phyloP scores from a whole-genome alignment of 1,140 invertebrate genomes.

The Aporrectodea caliginosa region DNA sequence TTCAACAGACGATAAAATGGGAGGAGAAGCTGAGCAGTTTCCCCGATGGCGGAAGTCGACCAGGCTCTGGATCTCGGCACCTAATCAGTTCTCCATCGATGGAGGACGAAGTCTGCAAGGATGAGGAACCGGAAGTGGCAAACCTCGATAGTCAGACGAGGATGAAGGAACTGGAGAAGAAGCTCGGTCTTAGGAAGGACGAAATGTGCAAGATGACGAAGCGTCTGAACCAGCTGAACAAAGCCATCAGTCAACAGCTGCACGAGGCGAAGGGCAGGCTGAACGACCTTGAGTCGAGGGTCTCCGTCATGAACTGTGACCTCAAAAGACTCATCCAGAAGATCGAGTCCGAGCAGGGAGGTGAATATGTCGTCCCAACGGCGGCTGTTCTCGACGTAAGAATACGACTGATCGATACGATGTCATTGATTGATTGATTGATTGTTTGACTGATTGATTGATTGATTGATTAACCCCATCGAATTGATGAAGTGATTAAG shows the following conservation, averaged over 20 bases:
- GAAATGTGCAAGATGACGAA: background rate
- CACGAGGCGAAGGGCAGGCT: background rate
- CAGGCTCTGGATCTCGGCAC: too few species aligned
- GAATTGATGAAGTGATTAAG: too few species aligned
- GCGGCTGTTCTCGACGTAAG: background rate
- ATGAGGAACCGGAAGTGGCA: background rate
- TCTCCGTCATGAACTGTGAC: background rate
- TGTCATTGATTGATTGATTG: too few species aligned
- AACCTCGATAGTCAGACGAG: too few species aligned
- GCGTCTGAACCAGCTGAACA: background rate
- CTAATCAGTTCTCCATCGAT: too few species aligned
- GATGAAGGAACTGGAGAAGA: background rate
- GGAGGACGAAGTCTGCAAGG: too few species aligned
- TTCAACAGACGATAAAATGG: too few species aligned
- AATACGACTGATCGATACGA: too few species aligned
- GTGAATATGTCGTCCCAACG: background rate
- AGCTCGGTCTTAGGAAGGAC: background rate
- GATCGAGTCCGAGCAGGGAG: background rate
- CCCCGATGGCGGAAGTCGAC: too few species aligned
- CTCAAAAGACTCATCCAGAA: background rate
- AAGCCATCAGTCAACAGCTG: background rate
- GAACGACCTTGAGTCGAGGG: background rate
- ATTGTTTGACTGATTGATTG: too few species aligned
- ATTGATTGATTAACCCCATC: too few species aligned
- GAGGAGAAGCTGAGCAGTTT: too few species aligned